Evolutionary conservation across 2,797 vertebrate species (phyloP), one percentile per base, ranked within the genome.

Genomic region (Eupleurogrammus muticus): DNA sequence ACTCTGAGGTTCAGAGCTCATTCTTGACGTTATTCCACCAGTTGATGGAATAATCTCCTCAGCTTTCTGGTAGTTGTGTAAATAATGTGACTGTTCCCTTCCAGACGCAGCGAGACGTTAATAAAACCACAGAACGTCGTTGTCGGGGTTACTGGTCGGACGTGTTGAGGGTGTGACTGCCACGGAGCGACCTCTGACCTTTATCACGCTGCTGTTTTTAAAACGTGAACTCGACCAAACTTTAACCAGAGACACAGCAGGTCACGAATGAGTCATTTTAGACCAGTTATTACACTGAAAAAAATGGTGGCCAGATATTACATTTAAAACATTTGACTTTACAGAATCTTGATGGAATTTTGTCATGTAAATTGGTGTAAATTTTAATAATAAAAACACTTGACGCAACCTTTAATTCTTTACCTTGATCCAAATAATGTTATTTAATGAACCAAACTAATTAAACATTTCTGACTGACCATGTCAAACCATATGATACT

Each of bases 191-290:
- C 63, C 62, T 52, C 55, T 20, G 19, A 56, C 47, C 28, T 53
- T 44, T 57, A 74, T 52, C 21, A 32, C 69, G 58, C 67, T 5
- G 8, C 21, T 47, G 69, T 58, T 58, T 77, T 73, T n/a, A n/a
- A n/a, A 58, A 62, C 61, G 11, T 55, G 5, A 66, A 63, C n/a
- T 42, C 14, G 19, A 61, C 54, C 61, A 51, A 66, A 61, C 13
- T 20, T 36, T 56, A 24, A 76, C 70, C 52, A 34, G 4, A 67
- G 13, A 19, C 24, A 23, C n/a, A 49, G 44, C 42, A 52, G 52
- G 66, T 68, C 55, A 74, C 28, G 80, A 2, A 21, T 70, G 60
- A 71, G 51, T 68, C 51, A 70, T 40, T 55, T 59, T 64, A 34
- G 50, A 44, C 16, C 16, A 17, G 40, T 44, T 44, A 17, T 40